Percentiles rank a stretch among this genome's conserved stretches.
Conservation (phyloP, 2,797 vertebrate genomes). For the Erithacus rubecula region DNA sequence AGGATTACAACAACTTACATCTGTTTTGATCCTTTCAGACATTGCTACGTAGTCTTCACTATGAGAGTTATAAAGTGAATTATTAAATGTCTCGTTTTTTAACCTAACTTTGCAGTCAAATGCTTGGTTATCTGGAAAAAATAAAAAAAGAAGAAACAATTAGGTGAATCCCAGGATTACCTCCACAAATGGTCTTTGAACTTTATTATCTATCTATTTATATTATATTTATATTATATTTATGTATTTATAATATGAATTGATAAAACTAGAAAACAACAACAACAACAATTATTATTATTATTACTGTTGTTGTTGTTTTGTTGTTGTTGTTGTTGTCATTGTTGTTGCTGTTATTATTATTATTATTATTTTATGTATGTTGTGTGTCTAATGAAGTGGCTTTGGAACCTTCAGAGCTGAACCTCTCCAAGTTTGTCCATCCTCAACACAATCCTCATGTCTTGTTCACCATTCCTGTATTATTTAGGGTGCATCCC, state of each 20-base stretch:
- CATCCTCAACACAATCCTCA: background rate
- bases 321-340: too few relatives aligned
- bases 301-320: too few relatives aligned
- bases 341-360: too few relatives aligned
- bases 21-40: background rate
- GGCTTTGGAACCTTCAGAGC: background rate
- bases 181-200: background rate
- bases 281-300: too few relatives aligned
- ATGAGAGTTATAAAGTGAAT: conserved; percentile 2
- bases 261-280: background rate
- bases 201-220: background rate
- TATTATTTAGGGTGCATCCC: background rate
- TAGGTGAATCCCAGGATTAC: background rate
- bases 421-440: background rate
- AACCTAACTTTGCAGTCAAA: background rate
- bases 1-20: conserved; percentile 44
- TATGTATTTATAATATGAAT: background rate
- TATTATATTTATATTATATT: background rate
- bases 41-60: background rate
- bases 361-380: too few relatives aligned
- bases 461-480: background rate
- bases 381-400: background rate
- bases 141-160: background rate
- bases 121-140: conserved; percentile 41
- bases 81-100: background rate